Evolutionary conservation across 2,888 invertebrate genomes (phyloP).

Genomic region (Smittia aterrima): DNA sequence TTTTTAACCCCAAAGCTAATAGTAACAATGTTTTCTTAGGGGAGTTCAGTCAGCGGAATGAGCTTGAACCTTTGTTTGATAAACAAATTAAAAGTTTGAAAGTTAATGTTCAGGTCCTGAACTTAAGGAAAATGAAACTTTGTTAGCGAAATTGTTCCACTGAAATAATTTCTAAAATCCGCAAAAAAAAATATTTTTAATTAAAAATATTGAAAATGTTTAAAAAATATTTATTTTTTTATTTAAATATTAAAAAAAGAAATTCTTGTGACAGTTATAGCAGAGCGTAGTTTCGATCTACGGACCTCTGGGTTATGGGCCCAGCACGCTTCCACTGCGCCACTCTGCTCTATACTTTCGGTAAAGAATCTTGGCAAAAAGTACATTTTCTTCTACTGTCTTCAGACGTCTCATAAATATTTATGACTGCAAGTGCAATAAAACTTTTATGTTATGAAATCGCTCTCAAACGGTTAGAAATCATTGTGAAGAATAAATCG

Average conservation of each 20-base stretch:
- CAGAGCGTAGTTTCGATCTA: slow-evolving; percentile 1
- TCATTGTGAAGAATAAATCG: not conserved
- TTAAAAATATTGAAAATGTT: too few species aligned
- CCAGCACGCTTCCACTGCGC: slow-evolving; percentile 78
- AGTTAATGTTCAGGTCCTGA: not conserved
- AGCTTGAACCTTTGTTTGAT: not conserved
- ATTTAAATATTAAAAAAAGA: too few species aligned
- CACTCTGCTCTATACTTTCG: slow-evolving; percentile 61
- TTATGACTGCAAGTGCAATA: too few species aligned
- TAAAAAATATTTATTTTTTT: too few species aligned
- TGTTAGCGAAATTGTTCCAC: too few species aligned
- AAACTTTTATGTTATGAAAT: too few species aligned
- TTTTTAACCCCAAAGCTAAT: too few species aligned
- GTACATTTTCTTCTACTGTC: not conserved
- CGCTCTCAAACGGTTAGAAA: not conserved
- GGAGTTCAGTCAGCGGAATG: not conserved
- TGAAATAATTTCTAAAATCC: too few species aligned
- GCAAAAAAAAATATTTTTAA: too few species aligned
- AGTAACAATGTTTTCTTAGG: not conserved
- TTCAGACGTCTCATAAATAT: too few species aligned
- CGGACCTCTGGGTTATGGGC: not conserved
- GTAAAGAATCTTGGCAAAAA: not conserved
- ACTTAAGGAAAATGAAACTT: too few species aligned
- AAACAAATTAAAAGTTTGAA: not conserved
- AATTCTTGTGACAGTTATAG: too few species aligned